Conservation (phyloP, 2,797 vertebrate genomes). For the Sorex maritimensis region DNA sequence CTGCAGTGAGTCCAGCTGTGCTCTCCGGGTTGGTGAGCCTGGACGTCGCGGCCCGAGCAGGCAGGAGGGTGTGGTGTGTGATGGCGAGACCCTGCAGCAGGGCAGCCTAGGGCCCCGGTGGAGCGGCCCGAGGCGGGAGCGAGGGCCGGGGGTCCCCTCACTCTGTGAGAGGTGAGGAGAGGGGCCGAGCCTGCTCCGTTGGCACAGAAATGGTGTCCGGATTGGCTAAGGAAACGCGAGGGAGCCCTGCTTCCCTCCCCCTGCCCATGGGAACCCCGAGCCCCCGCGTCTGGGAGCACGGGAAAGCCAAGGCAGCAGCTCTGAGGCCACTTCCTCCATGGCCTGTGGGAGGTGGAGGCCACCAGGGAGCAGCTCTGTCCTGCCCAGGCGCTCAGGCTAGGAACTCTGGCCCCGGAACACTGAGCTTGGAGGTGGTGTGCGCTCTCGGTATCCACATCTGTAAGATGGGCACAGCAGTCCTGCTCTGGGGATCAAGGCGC, state of each 20-base stretch:
- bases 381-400: too few species aligned
- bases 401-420: too few species aligned
- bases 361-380: too few species aligned
- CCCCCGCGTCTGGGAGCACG: background rate
- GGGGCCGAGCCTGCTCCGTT: constrained; percentile 14
- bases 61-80: background rate
- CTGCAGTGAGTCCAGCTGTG: background rate
- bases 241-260: background rate
- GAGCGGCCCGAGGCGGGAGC: background rate
- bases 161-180: background rate
- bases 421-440: too few species aligned
- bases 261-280: too few species aligned
- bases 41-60: background rate
- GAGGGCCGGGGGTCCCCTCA: background rate
- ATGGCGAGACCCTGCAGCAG: too few species aligned
- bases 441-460: background rate
- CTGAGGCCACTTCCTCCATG: background rate
- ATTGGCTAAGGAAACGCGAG: background rate
- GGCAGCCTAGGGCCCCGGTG: background rate
- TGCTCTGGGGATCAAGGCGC: background rate
- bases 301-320: background rate
- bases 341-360: background rate
- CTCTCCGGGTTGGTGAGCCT: background rate
- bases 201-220: background rate
- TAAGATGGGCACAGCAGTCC: background rate